phyloP scores from a whole-genome alignment of 2,797 vertebrate species.

The Tachyglossus aculeatus region DNA sequence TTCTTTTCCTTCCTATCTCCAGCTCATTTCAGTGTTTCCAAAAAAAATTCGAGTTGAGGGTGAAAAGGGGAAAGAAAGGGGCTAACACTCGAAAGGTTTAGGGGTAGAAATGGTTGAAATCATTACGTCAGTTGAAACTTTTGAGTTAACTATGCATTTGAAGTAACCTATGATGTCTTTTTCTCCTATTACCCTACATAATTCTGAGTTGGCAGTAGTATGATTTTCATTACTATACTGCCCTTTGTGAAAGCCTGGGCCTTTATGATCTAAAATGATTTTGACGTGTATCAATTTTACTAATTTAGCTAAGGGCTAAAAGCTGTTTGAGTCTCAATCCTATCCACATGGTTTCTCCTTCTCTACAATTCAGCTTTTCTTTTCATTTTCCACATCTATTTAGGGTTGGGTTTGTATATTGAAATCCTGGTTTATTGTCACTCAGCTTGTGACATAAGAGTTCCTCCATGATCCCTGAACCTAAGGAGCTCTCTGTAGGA shows the following conservation, averaged over 20 bases:
- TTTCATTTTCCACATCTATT: not conserved
- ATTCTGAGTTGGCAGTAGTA: too few species aligned
- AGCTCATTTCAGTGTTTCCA: too few species aligned
- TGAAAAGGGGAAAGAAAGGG: not conserved
- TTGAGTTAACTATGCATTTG: not conserved
- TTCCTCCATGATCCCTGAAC: too few species aligned
- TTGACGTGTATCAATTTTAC: not conserved
- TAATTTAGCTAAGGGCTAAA: slow-evolving; percentile 15
- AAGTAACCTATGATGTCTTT: too few species aligned
- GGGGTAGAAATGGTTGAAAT: not conserved
- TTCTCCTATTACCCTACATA: not conserved
- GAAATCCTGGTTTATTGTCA: not conserved
- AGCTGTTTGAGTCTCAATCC: slow-evolving; percentile 25
- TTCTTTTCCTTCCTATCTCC: not conserved
- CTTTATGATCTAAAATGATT: not conserved
- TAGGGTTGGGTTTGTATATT: not conserved
- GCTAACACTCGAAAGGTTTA: not conserved
- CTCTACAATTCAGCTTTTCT: slow-evolving; percentile 3
- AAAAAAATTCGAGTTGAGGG: not conserved
- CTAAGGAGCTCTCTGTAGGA: slow-evolving; percentile 50
- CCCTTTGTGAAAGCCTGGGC: not conserved
- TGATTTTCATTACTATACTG: not conserved
- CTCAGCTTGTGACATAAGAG: slow-evolving; percentile 13
- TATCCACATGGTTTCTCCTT: not conserved
- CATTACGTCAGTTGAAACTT: not conserved